Evolutionary conservation across 2,888 invertebrate species (phyloP), one percentile per base, ranked within the genome.

Genomic region (Torymus tubicola): DNA sequence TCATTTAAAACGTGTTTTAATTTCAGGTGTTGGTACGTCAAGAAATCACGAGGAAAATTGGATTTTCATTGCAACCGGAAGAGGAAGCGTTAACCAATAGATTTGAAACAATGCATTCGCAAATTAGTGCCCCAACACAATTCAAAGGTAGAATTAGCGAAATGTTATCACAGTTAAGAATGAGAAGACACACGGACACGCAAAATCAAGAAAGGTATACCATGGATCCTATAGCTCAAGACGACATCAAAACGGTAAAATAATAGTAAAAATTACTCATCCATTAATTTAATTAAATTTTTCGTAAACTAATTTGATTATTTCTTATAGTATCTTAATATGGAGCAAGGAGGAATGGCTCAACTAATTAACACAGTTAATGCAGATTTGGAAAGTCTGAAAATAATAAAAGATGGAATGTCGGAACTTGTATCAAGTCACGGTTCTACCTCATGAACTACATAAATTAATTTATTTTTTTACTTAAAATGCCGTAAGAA

Each of bases 101-200:
- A 84, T 92, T 98, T 67, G 97, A 98, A 91, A 95, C 95, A 75
- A 94, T 98, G 88, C 95, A 97, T 81, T 94, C 96, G 0, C 96
- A 98, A 87, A 93, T 99, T 18, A 96, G 97, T 85, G 96, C 96
- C 14, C 98, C 98, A 52, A 97, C 97, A 60, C 96, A 98, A 85
- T 97, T 97, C 88, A 98, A 97, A 95, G 97, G 98, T 80, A 95
- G 97, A 74, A 92, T 98, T 77, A 97, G 96, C 90, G 98, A 98
- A 92, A 92, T 98, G 86, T 92, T 98, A 84, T 96, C 98, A 16
- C 97, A 97, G 84, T 95, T 98, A 86, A 93, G 96, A 78, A 93
- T 96, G 90, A 95, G 95, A 85, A 92, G 94, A 78, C 91, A 91
- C 60, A 90, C 92, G 79, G 91, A 93, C 75, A 93, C 93, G 63